These are phyloP conservation scores for Ptychoptera contaminata DNA, from an alignment of 2,888 invertebrate species.

Conservation along the genomic window DNA sequence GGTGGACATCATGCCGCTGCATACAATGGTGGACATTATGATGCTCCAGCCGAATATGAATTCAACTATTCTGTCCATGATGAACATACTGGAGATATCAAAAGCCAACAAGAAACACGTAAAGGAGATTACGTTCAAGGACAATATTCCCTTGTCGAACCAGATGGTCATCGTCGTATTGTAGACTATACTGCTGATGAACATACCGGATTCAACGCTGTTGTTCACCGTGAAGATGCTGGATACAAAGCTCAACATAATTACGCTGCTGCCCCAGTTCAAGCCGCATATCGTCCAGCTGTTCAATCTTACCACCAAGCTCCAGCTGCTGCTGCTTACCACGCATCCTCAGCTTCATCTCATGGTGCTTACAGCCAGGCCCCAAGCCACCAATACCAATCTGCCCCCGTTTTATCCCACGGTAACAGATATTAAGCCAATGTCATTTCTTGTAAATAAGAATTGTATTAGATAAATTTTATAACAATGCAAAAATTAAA, in stretches of 20 bases:
- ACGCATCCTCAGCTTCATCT: conserved; percentile 3
- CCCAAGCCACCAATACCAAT: conserved; percentile 1
- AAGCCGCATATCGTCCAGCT: conserved; percentile 7
- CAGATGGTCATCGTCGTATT: conserved; percentile 27
- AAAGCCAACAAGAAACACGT: conserved; percentile 29
- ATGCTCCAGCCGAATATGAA: conserved; percentile 25
- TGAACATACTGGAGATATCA: conserved; percentile 28
- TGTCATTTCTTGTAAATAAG: too few relatives aligned
- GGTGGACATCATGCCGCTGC: conserved; percentile 10
- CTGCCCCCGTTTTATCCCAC: not conserved
- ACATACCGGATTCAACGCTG: conserved; percentile 26
- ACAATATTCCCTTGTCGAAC: conserved; percentile 27
- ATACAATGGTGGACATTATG: conserved; percentile 12
- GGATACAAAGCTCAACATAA: conserved; percentile 15
- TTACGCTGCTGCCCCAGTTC: conserved; percentile 7
- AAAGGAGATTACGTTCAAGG: conserved; percentile 28
- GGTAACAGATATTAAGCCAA: too few relatives aligned
- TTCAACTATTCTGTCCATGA: conserved; percentile 29
- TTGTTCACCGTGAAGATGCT: conserved; percentile 22
- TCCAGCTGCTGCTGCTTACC: conserved; percentile 2
- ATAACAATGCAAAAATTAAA: too few relatives aligned
- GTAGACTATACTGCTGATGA: conserved; percentile 29
- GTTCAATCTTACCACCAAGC: conserved; percentile 3
- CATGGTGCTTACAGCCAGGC: not conserved
- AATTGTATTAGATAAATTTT: too few relatives aligned